Percentiles rank a stretch among this genome's conserved stretches.
These are phyloP conservation scores for Brachymystax lenok DNA, from an alignment of 2,797 vertebrate species.

Conservation along the genomic window DNA sequence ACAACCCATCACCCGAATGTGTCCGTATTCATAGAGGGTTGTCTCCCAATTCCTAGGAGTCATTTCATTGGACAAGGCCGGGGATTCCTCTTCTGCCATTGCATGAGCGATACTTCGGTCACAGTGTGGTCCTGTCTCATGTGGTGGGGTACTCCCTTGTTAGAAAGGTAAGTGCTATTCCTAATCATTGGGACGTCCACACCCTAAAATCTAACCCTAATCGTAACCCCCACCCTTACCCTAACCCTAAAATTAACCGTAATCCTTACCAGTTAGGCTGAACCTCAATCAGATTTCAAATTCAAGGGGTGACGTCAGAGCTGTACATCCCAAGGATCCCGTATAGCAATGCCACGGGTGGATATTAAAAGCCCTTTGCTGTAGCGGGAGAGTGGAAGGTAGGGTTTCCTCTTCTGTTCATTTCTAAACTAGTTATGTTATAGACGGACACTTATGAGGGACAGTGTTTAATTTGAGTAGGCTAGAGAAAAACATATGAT, in stretches of 20 bases:
- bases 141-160: slow-evolving; percentile 54
- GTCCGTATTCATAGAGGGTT: slow-evolving; percentile 31
- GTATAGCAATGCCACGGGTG: slow-evolving; percentile 41
- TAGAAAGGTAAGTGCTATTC: slow-evolving; percentile 19
- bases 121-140: slow-evolving; percentile 47
- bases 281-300: too few species aligned
- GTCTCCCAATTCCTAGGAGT: neutral
- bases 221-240: too few species aligned
- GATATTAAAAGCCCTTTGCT: slow-evolving; percentile 44
- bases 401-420: slow-evolving; percentile 42
- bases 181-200: too few species aligned
- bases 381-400: slow-evolving; percentile 60
- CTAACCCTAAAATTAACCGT: too few species aligned
- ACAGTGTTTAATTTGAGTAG: slow-evolving; percentile 8
- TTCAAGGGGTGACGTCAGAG: too few species aligned
- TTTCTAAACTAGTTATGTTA: neutral
- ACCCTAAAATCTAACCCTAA: too few species aligned
- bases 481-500: neutral
- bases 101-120: slow-evolving; percentile 43
- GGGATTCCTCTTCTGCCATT: slow-evolving; percentile 50
- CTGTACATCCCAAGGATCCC: too few species aligned
- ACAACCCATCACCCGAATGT: slow-evolving; percentile 37
- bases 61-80: slow-evolving; percentile 53
- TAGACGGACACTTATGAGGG: slow-evolving; percentile 11
- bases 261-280: too few species aligned